A percentile compares a stretch with the other conserved stretches of the same genome.
Evolutionary conservation across 2,797 vertebrate genomes (phyloP).

Genomic region (Etheostoma perlongum): DNA sequence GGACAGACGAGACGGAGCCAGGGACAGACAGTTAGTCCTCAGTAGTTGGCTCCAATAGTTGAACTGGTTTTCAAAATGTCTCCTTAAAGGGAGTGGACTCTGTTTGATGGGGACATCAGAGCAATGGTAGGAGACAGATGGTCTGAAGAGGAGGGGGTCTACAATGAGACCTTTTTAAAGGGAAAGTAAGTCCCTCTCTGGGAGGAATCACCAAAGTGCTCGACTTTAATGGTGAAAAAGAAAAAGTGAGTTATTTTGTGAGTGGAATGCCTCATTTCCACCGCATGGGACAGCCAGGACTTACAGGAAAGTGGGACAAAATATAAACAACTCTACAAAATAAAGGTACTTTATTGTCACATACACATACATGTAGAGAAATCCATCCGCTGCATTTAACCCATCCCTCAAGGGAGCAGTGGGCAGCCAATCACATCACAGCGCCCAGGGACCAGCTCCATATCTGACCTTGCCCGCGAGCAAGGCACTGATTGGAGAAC

Average conservation of each 20-base stretch:
- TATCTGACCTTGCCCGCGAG: no score
- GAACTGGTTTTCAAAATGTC: background rate
- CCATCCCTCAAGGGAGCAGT: no score
- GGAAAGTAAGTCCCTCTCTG: constrained; percentile 9
- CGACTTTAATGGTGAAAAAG: background rate
- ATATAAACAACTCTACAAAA: no score
- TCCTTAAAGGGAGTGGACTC: background rate
- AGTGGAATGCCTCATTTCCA: no score
- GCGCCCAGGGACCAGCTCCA: no score
- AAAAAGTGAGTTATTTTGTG: background rate
- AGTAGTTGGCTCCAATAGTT: constrained; percentile 17
- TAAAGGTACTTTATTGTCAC: no score
- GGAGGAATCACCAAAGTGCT: background rate
- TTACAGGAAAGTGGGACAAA: no score
- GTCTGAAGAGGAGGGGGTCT: constrained; percentile 22
- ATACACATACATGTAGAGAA: no score
- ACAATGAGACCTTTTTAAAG: constrained; percentile 32
- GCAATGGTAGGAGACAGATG: constrained; percentile 43
- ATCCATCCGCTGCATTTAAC: no score
- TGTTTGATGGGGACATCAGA: constrained; percentile 52
- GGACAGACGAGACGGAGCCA: background rate
- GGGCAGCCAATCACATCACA: no score
- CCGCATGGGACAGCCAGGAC: no score
- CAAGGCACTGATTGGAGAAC: no score
- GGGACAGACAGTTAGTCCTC: background rate